Percentiles rank a stretch among this genome's conserved stretches.
phyloP scores from a whole-genome alignment of 2,113 vertebrate genomes.

The Heteronetta atricapilla region DNA sequence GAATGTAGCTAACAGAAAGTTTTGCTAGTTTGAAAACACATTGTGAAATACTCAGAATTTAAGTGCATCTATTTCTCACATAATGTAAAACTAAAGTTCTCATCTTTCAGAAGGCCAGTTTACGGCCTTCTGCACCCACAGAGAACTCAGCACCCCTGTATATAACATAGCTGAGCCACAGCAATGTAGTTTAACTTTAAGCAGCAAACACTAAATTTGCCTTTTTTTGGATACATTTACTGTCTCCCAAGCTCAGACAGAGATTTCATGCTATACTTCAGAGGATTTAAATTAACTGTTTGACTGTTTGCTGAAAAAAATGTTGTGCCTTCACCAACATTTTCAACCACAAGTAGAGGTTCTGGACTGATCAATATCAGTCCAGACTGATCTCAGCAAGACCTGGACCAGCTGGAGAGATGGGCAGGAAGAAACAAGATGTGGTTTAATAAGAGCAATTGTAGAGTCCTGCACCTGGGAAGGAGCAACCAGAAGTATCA shows the following conservation, averaged over 20 bases:
- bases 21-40: neutral
- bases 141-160: neutral
- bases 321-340: neutral
- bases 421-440: too few species aligned
- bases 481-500: too few species aligned
- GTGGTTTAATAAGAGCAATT: too few species aligned
- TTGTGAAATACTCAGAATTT: neutral
- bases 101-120: fast-evolving
- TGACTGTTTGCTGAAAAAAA: neutral
- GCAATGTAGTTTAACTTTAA: neutral
- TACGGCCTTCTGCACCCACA: neutral
- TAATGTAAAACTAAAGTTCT: neutral
- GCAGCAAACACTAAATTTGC: neutral
- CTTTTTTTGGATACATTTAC: fast-evolving
- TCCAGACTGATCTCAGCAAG: too few species aligned
- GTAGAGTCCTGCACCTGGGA: too few species aligned
- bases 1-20: neutral
- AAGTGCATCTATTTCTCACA: neutral
- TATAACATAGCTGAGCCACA: neutral
- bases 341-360: neutral
- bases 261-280: neutral
- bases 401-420: too few species aligned
- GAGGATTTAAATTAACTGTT: neutral
- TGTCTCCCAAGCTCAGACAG: neutral
- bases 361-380: neutral